Percentiles rank a stretch among this genome's conserved stretches.
Conservation (phyloP, 1,140 invertebrate genomes). For the Drosophila biarmipes region DNA sequence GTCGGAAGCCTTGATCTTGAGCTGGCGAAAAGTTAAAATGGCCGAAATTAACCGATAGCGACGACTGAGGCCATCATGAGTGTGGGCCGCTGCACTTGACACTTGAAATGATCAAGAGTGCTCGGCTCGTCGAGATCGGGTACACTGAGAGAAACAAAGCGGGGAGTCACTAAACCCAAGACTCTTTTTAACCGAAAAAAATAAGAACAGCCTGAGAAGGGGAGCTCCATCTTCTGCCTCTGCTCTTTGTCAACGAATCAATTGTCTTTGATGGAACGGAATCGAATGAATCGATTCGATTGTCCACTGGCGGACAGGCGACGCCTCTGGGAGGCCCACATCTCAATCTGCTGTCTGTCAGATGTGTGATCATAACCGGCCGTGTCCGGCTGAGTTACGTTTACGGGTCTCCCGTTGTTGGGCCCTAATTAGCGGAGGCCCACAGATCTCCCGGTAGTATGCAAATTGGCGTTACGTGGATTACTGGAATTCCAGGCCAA, state of each 20-base stretch:
- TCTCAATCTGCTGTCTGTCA: constrained; percentile 16
- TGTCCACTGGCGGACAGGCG: constrained; percentile 48
- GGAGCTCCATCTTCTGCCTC: not conserved
- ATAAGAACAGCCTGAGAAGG: constrained; percentile 8
- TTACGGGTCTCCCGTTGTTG: constrained; percentile 13
- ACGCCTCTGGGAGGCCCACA: constrained; percentile 27
- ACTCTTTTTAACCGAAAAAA: not conserved
- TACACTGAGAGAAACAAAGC: constrained; percentile 6
- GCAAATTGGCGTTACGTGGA: constrained; percentile 77
- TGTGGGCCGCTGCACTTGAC: constrained; percentile 74
- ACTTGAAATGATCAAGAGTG: constrained; percentile 54
- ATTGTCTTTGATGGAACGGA: constrained; percentile 79
- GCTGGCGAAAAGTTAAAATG: constrained; percentile 28
- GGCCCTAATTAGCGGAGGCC: constrained; percentile 71
- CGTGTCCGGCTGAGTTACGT: constrained; percentile 32
- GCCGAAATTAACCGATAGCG: constrained; percentile 35
- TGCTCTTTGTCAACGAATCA: constrained; percentile 51
- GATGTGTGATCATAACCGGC: constrained; percentile 41
- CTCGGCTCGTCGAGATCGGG: not conserved
- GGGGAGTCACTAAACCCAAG: not conserved
- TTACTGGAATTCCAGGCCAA: constrained; percentile 65
- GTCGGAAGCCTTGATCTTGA: constrained; percentile 53
- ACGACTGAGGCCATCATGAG: constrained; percentile 36
- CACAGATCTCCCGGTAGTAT: constrained; percentile 32
- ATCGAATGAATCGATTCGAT: constrained; percentile 82